Evolutionary conservation across 2,797 vertebrate species (phyloP), one percentile per base, ranked within the genome.

Genomic region (Thaleichthys pacificus): DNA sequence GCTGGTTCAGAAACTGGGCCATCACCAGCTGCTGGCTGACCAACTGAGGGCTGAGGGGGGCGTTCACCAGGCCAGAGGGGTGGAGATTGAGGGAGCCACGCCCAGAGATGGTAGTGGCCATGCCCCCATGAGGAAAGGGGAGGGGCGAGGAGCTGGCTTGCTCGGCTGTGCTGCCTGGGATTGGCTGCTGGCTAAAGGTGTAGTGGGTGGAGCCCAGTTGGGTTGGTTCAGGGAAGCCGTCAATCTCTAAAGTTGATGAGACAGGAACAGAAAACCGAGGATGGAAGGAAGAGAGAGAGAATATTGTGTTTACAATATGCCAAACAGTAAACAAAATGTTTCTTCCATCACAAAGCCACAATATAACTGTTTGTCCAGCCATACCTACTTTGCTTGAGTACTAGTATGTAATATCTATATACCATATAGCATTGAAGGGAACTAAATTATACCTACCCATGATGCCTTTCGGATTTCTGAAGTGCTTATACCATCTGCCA

Each of bases 21-120:
- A 99, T 98, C 85, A 97, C 97, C 78, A 99, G 91, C 92, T 99
- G 97, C 90, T 98, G 97, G 91, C 96, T 98, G 89, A 97, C 96
- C 93, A 98, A 91, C 77, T 98, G 96, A 80, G 97, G 93, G 89
- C 95, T 97, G 89, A 99, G 95, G 62, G 96, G 96, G 66, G 96
- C 95, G 78, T 95, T 94, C 76, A 97, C 95, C 88, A 98, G 92
- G 88, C 95, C 94, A 19, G 96, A 93, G 70, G 96, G 92, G 11
- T 80, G 86, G 85, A 97, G 92, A 80, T 95, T 91, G 11, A 97
- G 95, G 80, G 94, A 68, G 5, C 88, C 51, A 11, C 49, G 85
- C 64, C 63, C 95, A 92, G 91, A 96, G 89, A 90, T 79, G 80
- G 84, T 95, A 92, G 42, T 47, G 42, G 86, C 93, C 90, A 76